phyloP scores from a whole-genome alignment of 1,140 invertebrate species.

The Lethrus apterus region DNA sequence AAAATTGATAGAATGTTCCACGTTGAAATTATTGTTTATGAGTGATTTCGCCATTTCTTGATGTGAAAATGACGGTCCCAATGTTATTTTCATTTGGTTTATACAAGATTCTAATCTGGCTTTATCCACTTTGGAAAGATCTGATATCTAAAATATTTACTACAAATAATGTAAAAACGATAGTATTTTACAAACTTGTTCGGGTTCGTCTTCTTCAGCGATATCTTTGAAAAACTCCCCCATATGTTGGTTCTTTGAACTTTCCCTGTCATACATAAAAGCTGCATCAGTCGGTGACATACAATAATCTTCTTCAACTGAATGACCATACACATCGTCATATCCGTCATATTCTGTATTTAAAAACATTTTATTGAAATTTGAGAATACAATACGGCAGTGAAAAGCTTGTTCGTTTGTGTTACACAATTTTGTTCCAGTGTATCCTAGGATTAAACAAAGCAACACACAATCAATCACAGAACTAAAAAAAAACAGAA shows the following conservation, averaged over 20 bases:
- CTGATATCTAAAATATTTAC: not conserved
- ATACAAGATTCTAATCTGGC: constrained; percentile 74
- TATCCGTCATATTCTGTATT: constrained; percentile 86
- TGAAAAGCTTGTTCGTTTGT: too few relatives aligned
- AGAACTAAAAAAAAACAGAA: not conserved
- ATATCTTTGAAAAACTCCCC: constrained; percentile 66
- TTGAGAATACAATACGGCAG: constrained; percentile 14
- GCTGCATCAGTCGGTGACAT: constrained; percentile 80
- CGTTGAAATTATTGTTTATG: constrained; percentile 62
- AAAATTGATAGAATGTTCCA: constrained; percentile 61
- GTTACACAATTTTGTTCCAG: too few relatives aligned
- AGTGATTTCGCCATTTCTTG: constrained; percentile 58
- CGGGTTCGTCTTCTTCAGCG: constrained; percentile 61
- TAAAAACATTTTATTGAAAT: too few relatives aligned
- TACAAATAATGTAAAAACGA: not conserved
- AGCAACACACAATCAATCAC: constrained; percentile 7
- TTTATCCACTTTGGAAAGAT: constrained; percentile 7
- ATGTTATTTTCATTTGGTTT: constrained; percentile 54
- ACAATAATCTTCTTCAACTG: constrained; percentile 82
- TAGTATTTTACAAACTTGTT: constrained; percentile 26
- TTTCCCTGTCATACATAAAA: constrained; percentile 77
- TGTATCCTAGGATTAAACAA: constrained; percentile 9
- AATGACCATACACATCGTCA: constrained; percentile 88
- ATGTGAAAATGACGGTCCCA: constrained; percentile 50
- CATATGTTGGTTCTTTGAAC: constrained; percentile 55